Evolutionary conservation across 1,140 invertebrate species (phyloP), one percentile per base, ranked within the genome.

Genomic region (Colletes gigas): DNA sequence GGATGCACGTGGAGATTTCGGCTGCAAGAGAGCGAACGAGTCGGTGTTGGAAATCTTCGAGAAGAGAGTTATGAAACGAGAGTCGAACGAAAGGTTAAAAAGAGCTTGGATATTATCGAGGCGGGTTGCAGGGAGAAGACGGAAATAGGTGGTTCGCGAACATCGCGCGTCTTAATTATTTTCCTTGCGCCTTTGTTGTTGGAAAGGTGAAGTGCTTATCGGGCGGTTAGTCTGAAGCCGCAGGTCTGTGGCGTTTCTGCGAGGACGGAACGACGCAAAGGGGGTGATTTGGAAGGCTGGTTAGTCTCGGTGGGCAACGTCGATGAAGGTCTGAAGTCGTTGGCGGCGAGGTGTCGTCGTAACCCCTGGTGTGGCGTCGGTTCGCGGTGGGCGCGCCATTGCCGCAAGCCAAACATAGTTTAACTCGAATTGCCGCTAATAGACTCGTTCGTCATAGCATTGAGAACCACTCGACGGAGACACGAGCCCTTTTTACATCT

Each of bases 361-460:
- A 8, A 3, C 14, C 52, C 6, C 17, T 30, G 4, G 59, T 12
- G 17, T 19, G 47, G 30, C 17, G 19, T 3, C 3, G 8, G 57
- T 30, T 59, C 15, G 14, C 60, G 70, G 77, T 86, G 82, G 84
- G 70, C 77, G 77, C 59, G 83, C 66, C 80, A 76, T 82, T 68
- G 84, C 77, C 83, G 54, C 82, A 84, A 87, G 79, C 54, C 83
- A 89, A 89, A 89, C 88, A 89, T 82, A 85, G 86, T 87, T 89
- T 76, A 87, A 86, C 83, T 82, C 54, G 76, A 84, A 88, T 84
- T 78, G 78, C 73, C 71, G 73, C 68, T 89, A 89, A 89, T 88
- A 85, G 82, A 88, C 83, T 82, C 81, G 81, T 87, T 84, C 75
- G 81, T 88, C 85, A 70, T 66, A 3, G 44, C 66, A 50, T 71